phyloP scores from a whole-genome alignment of 2,797 vertebrate genomes.

The Emys orbicularis region DNA sequence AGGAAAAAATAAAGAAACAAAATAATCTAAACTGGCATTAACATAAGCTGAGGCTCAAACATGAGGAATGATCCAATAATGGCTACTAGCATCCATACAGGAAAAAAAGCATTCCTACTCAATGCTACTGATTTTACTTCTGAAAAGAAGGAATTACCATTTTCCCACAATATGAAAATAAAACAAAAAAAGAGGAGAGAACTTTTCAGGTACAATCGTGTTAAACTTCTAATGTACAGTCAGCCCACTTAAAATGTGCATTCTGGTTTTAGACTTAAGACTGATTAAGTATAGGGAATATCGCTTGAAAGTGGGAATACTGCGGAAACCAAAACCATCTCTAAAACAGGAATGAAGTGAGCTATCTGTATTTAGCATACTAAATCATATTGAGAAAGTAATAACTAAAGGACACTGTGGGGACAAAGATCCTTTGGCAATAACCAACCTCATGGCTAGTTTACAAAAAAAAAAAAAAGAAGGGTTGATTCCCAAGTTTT shows the following conservation, averaged over 20 bases:
- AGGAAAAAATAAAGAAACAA: not conserved
- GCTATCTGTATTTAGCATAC: not conserved
- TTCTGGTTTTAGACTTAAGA: not conserved
- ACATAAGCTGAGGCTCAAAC: not conserved
- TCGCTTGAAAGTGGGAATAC: not conserved
- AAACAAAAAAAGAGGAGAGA: not conserved
- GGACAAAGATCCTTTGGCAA: not conserved
- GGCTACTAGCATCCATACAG: not conserved
- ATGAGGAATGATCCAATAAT: not conserved
- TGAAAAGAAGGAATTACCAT: not conserved
- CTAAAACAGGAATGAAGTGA: not conserved
- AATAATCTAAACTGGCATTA: not conserved
- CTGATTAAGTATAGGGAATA: not conserved
- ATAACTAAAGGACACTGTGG: not conserved
- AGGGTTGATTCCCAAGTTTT: not conserved
- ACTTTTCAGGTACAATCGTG: not conserved
- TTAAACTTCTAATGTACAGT: not conserved
- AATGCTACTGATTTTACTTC: not conserved
- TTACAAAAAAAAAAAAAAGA: not conserved
- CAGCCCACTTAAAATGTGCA: not conserved
- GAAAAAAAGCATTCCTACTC: not conserved
- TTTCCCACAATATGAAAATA: not conserved
- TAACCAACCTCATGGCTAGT: not conserved
- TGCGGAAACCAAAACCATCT: not conserved
- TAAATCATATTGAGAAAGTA: not conserved